phyloP scores from a whole-genome alignment of 2,888 invertebrate species.

The Zonitis immaculata region DNA sequence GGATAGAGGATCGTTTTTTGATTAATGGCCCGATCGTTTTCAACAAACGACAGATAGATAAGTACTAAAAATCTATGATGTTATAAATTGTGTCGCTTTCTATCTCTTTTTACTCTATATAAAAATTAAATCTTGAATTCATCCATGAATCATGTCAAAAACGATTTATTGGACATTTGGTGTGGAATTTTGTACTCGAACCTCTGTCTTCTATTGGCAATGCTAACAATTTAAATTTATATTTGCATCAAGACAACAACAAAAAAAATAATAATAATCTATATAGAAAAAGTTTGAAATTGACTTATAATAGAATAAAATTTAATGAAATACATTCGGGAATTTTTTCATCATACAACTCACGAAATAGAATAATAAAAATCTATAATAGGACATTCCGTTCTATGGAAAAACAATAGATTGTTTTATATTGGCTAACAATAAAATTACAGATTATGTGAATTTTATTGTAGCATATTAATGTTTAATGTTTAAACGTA shows the following conservation, averaged over 20 bases:
- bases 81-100: not conserved
- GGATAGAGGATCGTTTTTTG: not conserved
- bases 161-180: not conserved
- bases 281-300: too few relatives aligned
- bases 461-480: too few relatives aligned
- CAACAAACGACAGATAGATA: not conserved
- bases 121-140: constrained; percentile 1
- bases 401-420: too few relatives aligned
- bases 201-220: not conserved
- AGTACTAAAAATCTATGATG: not conserved
- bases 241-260: not conserved
- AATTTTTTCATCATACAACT: too few relatives aligned
- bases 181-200: not conserved
- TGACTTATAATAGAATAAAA: too few relatives aligned
- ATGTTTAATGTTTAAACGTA: too few relatives aligned
- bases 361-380: too few relatives aligned
- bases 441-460: too few relatives aligned
- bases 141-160: not conserved
- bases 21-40: not conserved
- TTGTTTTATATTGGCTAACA: too few relatives aligned
- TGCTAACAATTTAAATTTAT: not conserved
- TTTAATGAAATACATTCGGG: too few relatives aligned
- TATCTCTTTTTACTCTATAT: not conserved
- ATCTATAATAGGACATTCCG: too few relatives aligned
- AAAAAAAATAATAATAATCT: too few relatives aligned